phyloP scores from a whole-genome alignment of 2,113 vertebrate species.

The Struthio camelus region DNA sequence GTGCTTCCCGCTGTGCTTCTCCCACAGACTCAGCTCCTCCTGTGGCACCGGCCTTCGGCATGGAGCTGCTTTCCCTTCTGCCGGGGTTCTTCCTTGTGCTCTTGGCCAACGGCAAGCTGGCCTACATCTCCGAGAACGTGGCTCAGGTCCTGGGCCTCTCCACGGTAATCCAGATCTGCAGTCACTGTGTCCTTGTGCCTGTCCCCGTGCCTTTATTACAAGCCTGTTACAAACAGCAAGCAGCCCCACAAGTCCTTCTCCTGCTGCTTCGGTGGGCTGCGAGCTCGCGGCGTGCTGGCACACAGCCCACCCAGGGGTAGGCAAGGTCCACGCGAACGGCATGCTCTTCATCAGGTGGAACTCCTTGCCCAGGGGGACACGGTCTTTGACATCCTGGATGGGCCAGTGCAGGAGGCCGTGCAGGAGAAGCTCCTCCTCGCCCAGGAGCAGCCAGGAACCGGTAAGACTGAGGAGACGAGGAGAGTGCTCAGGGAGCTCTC shows the following conservation, averaged over 20 bases:
- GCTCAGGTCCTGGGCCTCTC: constrained; percentile 81
- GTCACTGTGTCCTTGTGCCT: neutral
- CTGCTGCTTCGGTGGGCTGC: neutral
- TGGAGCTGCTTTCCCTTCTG: constrained; percentile 77
- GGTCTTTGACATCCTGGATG: constrained; percentile 51
- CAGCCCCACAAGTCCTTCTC: neutral
- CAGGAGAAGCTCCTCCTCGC: constrained; percentile 39
- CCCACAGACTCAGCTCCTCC: neutral
- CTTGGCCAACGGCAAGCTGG: constrained; percentile 72
- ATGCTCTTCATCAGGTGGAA: constrained; percentile 52
- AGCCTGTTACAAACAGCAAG: rapidly evolving
- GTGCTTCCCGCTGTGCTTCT: neutral
- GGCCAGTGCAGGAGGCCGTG: neutral
- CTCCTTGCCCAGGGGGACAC: constrained; percentile 61
- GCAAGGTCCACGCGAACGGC: neutral
- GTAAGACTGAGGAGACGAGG: constrained; percentile 9
- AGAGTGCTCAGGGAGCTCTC: neutral
- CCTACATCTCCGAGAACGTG: constrained; percentile 86
- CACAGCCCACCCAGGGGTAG: rapidly evolving
- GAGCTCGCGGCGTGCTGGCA: rapidly evolving
- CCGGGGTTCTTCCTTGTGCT: constrained; percentile 83
- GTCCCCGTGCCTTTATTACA: neutral
- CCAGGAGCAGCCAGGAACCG: constrained; percentile 29
- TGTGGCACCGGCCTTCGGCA: rapidly evolving
- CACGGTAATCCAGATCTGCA: constrained; percentile 70